Base-by-base conservation (phyloP, 2,797 vertebrate species). In the Semotilus atromaculatus region DNA sequence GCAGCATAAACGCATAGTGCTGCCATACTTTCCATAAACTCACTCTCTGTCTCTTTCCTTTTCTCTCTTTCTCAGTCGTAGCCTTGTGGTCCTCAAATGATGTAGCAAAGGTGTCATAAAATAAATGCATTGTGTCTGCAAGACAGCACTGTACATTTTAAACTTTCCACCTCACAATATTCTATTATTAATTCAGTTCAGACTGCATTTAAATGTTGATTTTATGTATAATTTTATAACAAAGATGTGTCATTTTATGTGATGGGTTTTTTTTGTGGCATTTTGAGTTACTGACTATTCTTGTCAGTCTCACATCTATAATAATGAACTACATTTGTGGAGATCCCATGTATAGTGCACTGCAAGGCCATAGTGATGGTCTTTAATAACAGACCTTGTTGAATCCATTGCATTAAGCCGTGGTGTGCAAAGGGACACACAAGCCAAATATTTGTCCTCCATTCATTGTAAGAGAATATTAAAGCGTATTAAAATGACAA, bases 1-100 rank as follows among this genome's bases (percentile, higher is more conserved):
- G 88, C 85, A 78, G 60, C 18, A 16, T n/a, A 66, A 84, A 43
- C 19, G 18, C n/a, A 77, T 82, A 88, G 62, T 64, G 85, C 67
- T 74, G 76, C 90, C 90, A 91, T 89, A 88, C 86, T 90, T 91
- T 92, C 90, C 91, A 91, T 91, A 84, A 86, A 86, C 88, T 75
- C 80, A 40, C 40, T 85, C 80, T 85, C 85, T 88, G 79, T 88
- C 82, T 87, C 79, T 53, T 85, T 70, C 43, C 75, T 70, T 68
- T 23, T 29, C 43, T 71, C 45, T 85, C 53, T 84, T 79, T 51
- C 29, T 72, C 60, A 76, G 43, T 76, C 19, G 6, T 55, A 86
- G 70, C 38, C 40, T 73, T 23, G 48, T 7, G 31, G 51, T 71
- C 51, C 43, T 26, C 16, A 58, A 71, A 81, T 81, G 29, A 58